Base-by-base conservation (phyloP, 1,140 invertebrate genomes). In the Xylocopa sonorina region DNA sequence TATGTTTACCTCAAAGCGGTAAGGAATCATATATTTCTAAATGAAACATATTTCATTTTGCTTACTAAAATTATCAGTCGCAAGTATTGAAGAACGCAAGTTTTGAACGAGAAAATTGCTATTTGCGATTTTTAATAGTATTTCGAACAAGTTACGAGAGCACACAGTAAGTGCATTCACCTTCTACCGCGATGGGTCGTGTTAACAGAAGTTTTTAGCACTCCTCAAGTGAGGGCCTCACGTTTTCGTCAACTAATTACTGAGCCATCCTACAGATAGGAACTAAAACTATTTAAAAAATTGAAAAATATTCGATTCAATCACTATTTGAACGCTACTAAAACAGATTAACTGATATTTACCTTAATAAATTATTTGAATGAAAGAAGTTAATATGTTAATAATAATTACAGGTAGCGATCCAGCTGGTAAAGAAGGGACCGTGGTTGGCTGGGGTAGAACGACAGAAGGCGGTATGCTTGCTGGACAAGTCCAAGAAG, bases 361-460 rank as follows among this genome's bases (percentile, higher is more conserved):
- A 12, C 10, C 0, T 0, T 41, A n/a, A n/a, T n/a, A n/a, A n/a
- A n/a, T 41, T 24, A 9, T 16, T 41, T 6, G 1, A 5, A 24
- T 14, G 29, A 66, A 32, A 0, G 12, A 7, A 34, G 24, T 34
- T 27, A 14, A n/a, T n/a, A n/a, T n/a, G n/a, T n/a, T 14, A 18
- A 21, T 38, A 29, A 50, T 53, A 12, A 29, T 63, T 58, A 10
- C 75, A 94, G 95, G 93, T 75, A 92, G 93, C 21, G 96, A 97
- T 87, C 96, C 96, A 4, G 93, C 96, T 57, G 96, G 97, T 67
- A 95, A 95, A 88, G 93, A 94, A 81, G 97, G 95, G 48, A 95
- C 94, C 18, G 97, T 96, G 29, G 95, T 97, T 0, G 97, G 97
- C 7, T 98, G 97, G 97, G 97, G 97, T 1, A 93, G 97, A 29